Percentiles rank a stretch among this genome's conserved stretches.
Conservation (phyloP, 1,140 invertebrate species). For the Camponotus floridanus region DNA sequence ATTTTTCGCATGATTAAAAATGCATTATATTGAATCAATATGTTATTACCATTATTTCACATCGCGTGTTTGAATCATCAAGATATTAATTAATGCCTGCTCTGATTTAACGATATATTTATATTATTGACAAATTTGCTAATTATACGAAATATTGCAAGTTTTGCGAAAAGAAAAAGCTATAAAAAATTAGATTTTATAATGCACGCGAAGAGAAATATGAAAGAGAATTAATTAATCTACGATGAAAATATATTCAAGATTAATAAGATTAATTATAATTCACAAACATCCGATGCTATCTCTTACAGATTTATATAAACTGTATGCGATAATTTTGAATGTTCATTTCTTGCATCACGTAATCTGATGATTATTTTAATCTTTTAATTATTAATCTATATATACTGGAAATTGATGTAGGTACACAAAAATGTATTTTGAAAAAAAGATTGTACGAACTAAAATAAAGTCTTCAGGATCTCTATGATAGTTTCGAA, state of each 20-base stretch:
- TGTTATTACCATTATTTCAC: background rate
- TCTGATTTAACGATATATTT: background rate
- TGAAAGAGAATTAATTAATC: background rate
- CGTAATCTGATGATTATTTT: background rate
- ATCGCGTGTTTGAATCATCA: background rate
- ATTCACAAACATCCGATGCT: background rate
- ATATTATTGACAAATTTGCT: background rate
- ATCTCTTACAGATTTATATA: background rate
- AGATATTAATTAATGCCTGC: background rate
- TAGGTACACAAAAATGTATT: background rate
- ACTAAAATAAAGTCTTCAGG: background rate
- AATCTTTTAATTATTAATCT: background rate
- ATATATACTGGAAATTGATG: background rate
- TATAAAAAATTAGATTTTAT: background rate
- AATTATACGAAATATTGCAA: background rate
- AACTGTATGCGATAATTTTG: background rate
- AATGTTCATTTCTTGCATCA: background rate
- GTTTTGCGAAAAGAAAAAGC: background rate
- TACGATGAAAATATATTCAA: background rate
- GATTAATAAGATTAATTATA: background rate
- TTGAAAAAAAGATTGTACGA: background rate
- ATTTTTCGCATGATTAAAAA: slow-evolving; percentile 17
- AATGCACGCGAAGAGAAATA: background rate
- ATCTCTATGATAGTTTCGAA: background rate
- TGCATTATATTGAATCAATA: background rate